A percentile compares a stretch with the other conserved stretches of the same genome.
Conservation (phyloP, 2,113 vertebrate genomes). For the Hemiprocne comata region DNA sequence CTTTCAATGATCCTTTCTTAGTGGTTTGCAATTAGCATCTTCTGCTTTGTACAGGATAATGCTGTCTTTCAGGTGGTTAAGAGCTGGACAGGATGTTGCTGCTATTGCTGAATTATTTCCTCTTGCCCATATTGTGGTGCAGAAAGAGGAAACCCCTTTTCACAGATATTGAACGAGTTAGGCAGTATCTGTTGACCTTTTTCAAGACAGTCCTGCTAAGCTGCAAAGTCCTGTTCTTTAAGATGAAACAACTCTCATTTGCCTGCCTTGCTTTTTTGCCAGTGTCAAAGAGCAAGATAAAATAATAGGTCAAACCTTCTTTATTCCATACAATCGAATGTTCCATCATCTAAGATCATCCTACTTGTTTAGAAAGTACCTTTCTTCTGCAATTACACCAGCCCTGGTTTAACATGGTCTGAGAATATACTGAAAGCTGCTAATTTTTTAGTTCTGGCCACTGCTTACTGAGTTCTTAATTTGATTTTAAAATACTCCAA, state of each 20-base stretch:
- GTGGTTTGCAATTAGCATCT: background rate
- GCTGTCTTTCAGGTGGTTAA: background rate
- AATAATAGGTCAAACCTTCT: background rate
- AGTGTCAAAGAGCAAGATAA: background rate
- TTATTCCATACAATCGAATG: background rate
- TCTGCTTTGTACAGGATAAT: background rate
- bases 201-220: background rate
- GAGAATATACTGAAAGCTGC: background rate
- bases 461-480: background rate
- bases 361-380: background rate
- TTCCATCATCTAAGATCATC: background rate
- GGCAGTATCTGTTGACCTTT: background rate
- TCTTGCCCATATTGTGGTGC: background rate
- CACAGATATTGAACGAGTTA: background rate
- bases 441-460: background rate
- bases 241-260: background rate
- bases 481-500: background rate
- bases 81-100: background rate
- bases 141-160: background rate
- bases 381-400: background rate
- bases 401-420: background rate
- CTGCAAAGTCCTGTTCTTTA: background rate
- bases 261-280: background rate
- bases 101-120: background rate
- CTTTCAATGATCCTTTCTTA: background rate